Evolutionary conservation across 2,888 invertebrate genomes (phyloP).

Genomic region (Ectemnius cavifrons): DNA sequence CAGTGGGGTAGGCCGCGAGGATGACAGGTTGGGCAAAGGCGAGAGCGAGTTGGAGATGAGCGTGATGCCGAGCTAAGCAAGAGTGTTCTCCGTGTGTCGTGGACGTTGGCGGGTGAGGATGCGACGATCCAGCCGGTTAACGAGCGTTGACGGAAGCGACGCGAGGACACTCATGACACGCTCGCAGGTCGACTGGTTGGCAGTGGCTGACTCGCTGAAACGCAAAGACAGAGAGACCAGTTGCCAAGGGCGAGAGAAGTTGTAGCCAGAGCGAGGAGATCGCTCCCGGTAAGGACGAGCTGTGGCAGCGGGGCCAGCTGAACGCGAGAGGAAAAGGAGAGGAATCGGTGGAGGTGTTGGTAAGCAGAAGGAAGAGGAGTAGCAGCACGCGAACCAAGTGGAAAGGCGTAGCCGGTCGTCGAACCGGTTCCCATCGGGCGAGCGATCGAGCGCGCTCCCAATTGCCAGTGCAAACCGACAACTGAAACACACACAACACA

Average conservation of each 20-base stretch:
- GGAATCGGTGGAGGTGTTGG: slow-evolving; percentile 11
- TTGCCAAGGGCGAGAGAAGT: slow-evolving; percentile 11
- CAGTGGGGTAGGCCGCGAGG: too few relatives aligned
- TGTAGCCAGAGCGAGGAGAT: neutral
- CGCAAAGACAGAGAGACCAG: slow-evolving; percentile 33
- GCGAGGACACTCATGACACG: slow-evolving; percentile 3
- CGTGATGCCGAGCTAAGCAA: too few relatives aligned
- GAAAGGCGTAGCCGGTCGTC: slow-evolving; percentile 56
- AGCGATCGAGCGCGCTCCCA: slow-evolving; percentile 56
- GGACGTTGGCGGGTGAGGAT: too few relatives aligned
- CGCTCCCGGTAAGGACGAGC: too few relatives aligned
- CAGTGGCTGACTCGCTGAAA: slow-evolving; percentile 50
- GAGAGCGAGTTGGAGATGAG: too few relatives aligned
- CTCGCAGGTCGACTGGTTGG: neutral
- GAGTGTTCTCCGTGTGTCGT: too few relatives aligned
- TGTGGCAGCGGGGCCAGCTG: neutral
- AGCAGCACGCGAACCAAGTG: neutral
- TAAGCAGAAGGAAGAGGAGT: neutral
- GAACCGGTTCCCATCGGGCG: slow-evolving; percentile 58
- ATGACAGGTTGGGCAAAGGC: too few relatives aligned
- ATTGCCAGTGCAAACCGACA: slow-evolving; percentile 62
- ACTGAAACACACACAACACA: slow-evolving; percentile 50
- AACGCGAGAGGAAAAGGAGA: slow-evolving; percentile 20
- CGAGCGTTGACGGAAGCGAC: neutral
- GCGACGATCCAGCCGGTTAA: neutral